Percentiles rank a stretch among this genome's conserved stretches.
Evolutionary conservation across 2,113 vertebrate species (phyloP).

Genomic region (Coptodon bakossiorum): DNA sequence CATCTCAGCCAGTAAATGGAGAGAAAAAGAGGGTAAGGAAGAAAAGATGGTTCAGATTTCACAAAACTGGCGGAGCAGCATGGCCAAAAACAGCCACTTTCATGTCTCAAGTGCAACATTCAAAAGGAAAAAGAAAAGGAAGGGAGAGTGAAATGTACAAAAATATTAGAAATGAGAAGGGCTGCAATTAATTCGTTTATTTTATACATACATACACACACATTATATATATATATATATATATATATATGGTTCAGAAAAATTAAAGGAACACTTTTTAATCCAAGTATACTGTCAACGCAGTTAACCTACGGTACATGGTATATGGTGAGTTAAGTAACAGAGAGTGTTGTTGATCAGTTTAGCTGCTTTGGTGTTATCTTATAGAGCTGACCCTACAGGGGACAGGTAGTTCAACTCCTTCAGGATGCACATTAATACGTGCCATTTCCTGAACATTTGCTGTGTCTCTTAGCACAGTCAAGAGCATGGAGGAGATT

Average conservation of each 20-base stretch:
- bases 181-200: not conserved
- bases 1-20: constrained; percentile 12
- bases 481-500: not conserved
- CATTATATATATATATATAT: not conserved
- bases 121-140: not conserved
- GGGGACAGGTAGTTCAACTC: not conserved
- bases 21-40: not conserved
- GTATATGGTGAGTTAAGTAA: not conserved
- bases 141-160: not conserved
- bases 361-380: not conserved
- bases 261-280: not conserved
- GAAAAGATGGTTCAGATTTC: not conserved
- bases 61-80: not conserved
- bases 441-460: not conserved
- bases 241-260: not conserved
- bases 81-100: not conserved
- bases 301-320: not conserved
- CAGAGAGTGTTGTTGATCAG: not conserved
- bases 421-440: not conserved
- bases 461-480: not conserved
- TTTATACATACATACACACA: not conserved
- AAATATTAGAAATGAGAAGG: not conserved
- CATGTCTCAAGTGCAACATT: not conserved
- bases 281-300: not conserved
- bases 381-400: not conserved